Base-by-base conservation (phyloP, 30 jellyfish, hydroid and myxozoan genomes). In the Hydra vulgaris region DNA sequence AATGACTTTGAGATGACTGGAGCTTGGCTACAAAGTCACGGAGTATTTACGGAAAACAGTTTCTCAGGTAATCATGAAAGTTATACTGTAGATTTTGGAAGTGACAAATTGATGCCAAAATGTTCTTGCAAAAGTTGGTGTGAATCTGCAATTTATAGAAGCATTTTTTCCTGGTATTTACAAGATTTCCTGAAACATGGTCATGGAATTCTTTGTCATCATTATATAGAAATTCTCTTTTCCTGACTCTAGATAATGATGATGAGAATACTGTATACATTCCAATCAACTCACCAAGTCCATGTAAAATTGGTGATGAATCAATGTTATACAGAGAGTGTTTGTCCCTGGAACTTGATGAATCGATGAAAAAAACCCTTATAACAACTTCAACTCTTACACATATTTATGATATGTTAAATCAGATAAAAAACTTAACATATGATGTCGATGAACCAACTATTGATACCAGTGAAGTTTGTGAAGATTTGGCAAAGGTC, bases 351-450 rank as follows among this genome's bases (percentile, higher is more conserved):
- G 12, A 40, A 40, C 61, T 40, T 40, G 61, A 40, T 40, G 61
- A 40, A 5, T 40, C 61, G 61, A 40, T 40, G 61, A 40, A 40
- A 40, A 40, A 40, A 40, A 40, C 61, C 8, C 61, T 40, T 40
- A 40, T 40, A 40, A 40, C 61, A 40, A 40, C 61, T 40, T 40
- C 61, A 40, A 40, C 8, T 40, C 61, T 3, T 40, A 3, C 61
- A 40, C 5, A 73, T n/a, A 7, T 21, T 20, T 73, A 73, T 19
- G 81, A 73, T 21, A 73, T 25, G 53, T 25, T 73, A 25, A 25
- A 26, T n/a, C 66, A 21, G 53, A 73, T 73, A 3, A 21, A 53
- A 21, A 73, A 73, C 52, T 18, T 73, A 53, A 73, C 81, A 73
- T 19, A 73, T 25, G 81, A 73, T 20, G 56, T 73, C 23, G 81